Evolutionary conservation across 2,113 vertebrate genomes (phyloP), one percentile per base, ranked within the genome.

Genomic region (Symphodus melops): DNA sequence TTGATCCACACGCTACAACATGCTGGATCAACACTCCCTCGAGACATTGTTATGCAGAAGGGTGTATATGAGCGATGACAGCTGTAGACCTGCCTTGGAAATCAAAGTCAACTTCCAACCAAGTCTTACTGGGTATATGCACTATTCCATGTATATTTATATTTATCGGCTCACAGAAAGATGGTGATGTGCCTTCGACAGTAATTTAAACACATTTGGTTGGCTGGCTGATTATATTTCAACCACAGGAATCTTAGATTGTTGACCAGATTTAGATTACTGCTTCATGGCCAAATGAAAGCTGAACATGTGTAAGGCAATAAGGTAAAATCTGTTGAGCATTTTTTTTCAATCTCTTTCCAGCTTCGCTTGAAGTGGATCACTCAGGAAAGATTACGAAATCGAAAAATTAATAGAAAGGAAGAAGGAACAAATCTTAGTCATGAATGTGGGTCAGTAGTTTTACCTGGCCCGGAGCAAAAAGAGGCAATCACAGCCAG

Each of bases 401-500:
- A 21, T 9, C 19, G 39, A 11, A 41, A 10, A 10, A 25, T 33
- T 14, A 68, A 20, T 54, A 41, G 14, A 3, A 13, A 25, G 19
- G 41, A 1, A 37, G 54, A 23, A 8, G 17, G 7, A 28, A 9
- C 16, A 37, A 23, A 53, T 28, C 7, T n/a, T 4, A 52, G 16
- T 0, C 6, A 3, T 17, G 21, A 55, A 54, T 64, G 55, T 74
- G n/a, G 12, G 41, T 81, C 39, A 36, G 37, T 28, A 17, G 54
- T 33, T 61, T 89, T 96, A 98, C 97, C 97, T 95, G 97, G 97
- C 21, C 97, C 96, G 0, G 95, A 97, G 92, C 97, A 98, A 90
- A 98, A 98, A 0, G 96, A 94, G 1, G 96, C 96, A 23, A 98
- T 98, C 88, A 96, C 91, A 73, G 92, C 95, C 79, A 98, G 92